Percentiles rank a stretch among this genome's conserved stretches.
Conservation (phyloP, 2,113 vertebrate genomes). For the Laticauda colubrina region DNA sequence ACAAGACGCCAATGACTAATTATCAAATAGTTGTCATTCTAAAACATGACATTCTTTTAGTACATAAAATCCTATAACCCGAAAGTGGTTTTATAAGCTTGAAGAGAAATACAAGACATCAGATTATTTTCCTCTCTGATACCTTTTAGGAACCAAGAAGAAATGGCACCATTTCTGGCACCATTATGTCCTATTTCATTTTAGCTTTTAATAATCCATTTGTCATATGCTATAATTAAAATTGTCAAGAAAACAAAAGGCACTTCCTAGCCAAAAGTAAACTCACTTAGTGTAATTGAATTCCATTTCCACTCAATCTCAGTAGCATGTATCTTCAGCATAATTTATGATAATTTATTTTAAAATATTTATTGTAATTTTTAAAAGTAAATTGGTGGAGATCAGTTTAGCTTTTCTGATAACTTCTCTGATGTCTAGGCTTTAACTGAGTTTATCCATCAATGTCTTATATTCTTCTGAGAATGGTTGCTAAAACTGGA, state of each 20-base stretch:
- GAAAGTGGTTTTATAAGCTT: not conserved
- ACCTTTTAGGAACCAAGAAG: not conserved
- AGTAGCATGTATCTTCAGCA: slow-evolving; percentile 44
- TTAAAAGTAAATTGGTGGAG: slow-evolving; percentile 67
- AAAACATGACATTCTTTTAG: not conserved
- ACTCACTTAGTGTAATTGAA: slow-evolving; percentile 55
- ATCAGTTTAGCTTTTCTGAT: slow-evolving; percentile 59
- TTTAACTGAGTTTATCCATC: slow-evolving; percentile 77
- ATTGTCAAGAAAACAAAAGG: slow-evolving; percentile 41
- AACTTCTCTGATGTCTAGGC: slow-evolving; percentile 61
- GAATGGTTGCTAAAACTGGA: slow-evolving; percentile 51
- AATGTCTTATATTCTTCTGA: slow-evolving; percentile 63
- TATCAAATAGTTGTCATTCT: not conserved
- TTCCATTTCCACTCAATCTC: slow-evolving; percentile 54
- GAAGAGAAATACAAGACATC: not conserved
- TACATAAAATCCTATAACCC: not conserved
- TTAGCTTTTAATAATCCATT: slow-evolving; percentile 42
- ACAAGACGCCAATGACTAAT: not conserved
- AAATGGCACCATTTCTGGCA: rapidly evolving
- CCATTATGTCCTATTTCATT: not conserved
- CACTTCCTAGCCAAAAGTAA: slow-evolving; percentile 43
- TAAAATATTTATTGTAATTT: slow-evolving; percentile 67
- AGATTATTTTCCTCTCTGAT: not conserved
- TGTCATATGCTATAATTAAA: slow-evolving; percentile 22
- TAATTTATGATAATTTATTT: slow-evolving; percentile 66